Base-by-base conservation (phyloP, 1,140 invertebrate species). In the Ostrea denselamellosa region DNA sequence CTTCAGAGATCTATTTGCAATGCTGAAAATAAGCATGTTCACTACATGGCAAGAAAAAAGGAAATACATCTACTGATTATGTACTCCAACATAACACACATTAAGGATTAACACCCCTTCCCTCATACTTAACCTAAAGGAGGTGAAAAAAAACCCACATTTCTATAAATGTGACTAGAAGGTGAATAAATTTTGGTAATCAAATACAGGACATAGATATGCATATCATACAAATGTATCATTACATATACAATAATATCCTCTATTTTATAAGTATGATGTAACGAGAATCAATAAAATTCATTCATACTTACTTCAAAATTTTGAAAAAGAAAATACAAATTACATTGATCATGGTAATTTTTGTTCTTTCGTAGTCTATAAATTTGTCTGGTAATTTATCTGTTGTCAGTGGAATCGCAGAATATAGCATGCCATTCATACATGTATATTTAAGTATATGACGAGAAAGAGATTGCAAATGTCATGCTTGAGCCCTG, bases 281-380 rank as follows among this genome's bases (percentile, higher is more conserved):
- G 3, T 62, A n/a, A 62, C n/a, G 14, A 62, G 19, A 19, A 62
- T 62, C 56, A 44, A 44, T 44, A 44, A 44, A 44, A 44, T 44
- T 44, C 19, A 14, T 2, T 77, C 68, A 77, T 77, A 77, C 68
- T 77, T 77, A 77, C 68, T 77, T 77, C 12, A 77, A 28, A 9
- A 14, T 4, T 77, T 77, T 22, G 19, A 34, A 77, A 77, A 71
- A 77, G 25, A 77, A 77, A 44, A 77, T 62, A 62, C 4, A 8
- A 12, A 28, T 34, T 28, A 44, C 9, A 77, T 14, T 77, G 4
- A 9, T 28, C n/a, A 44, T 3, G 68, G 0, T 12, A 17, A 77
- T 10, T 28, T 77, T 77, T 12, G 28, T 34, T 28, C 28, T 10
- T 77, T 10, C 34, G 25, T 34, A 34, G 28, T 34, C 14, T 34